Evolutionary conservation across 2,797 vertebrate genomes (phyloP), one percentile per base, ranked within the genome.

Genomic region (Mergus octosetaceus): DNA sequence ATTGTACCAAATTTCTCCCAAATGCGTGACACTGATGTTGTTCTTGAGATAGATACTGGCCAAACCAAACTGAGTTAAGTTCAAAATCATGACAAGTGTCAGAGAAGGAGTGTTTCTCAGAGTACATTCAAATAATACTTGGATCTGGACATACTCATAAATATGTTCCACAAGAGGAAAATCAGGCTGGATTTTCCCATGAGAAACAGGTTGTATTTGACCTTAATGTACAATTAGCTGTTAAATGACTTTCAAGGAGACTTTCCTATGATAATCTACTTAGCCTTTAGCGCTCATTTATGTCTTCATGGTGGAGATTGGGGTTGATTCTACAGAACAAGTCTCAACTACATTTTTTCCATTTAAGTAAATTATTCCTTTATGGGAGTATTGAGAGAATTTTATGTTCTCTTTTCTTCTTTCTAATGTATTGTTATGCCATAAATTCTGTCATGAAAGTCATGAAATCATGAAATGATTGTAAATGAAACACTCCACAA

Each of bases 251-350:
- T 92, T 94, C 91, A 91, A 87, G 82, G 81, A 94, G 91, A 92
- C 61, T 89, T 93, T 91, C 39, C 72, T 84, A 79, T 53, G 32
- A 91, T 96, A 93, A 96, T 94, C 66, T 91, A 13, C 81, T 97
- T 97, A 97, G 76, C 56, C 94, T 96, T 96, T 93, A 96, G 62
- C 73, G 87, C 9, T 45, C 84, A 87, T 92, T 96, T 97, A 96
- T 94, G 54, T 43, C 64, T 96, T 93, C 76, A 61, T n/a, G 58
- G 64, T 86, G 39, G 72, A 91, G 96, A 96, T 87, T 91, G 78
- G 43, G 71, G 78, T 74, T 5, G 2, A 86, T 95, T 89, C 90
- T 77, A 87, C 87, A 95, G 69, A 96, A 92, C 32, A 68, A 91
- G 74, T 34, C 64, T 87, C 60, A 43, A 57, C 28, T 57, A 73